Conservation (phyloP, 2,113 vertebrate genomes). For the Festucalex cinctus region DNA sequence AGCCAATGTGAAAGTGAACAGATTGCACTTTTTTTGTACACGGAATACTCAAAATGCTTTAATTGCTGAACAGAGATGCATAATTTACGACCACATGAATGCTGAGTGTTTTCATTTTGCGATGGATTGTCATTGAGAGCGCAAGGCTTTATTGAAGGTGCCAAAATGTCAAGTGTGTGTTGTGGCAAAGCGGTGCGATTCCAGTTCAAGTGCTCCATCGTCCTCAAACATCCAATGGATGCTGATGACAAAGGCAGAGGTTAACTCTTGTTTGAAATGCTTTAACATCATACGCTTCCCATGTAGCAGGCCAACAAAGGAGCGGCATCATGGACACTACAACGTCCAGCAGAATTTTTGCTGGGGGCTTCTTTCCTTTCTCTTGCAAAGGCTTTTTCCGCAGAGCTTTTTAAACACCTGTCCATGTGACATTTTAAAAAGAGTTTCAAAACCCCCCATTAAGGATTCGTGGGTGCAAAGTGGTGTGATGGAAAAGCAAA, state of each 20-base stretch:
- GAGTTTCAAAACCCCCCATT: neutral
- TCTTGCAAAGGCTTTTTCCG: neutral
- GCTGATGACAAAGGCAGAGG: conserved; percentile 40
- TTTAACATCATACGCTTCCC: conserved; percentile 16
- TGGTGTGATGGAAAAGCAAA: neutral
- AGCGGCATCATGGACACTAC: conserved; percentile 8
- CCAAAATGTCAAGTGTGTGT: conserved; percentile 61
- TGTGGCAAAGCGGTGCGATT: conserved; percentile 56
- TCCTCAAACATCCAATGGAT: conserved; percentile 48
- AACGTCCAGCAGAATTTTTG: neutral
- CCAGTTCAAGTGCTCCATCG: conserved; percentile 57
- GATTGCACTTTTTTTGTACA: conserved; percentile 7
- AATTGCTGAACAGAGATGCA: conserved; percentile 42
- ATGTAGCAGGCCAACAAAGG: conserved; percentile 7
- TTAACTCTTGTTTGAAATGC: conserved; percentile 48
- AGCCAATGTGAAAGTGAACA: neutral
- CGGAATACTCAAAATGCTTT: conserved; percentile 21
- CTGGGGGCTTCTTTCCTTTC: neutral
- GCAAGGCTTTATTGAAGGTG: conserved; percentile 54
- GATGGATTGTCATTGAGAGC: conserved; percentile 38
- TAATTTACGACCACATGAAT: conserved; percentile 38
- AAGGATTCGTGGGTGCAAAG: neutral
- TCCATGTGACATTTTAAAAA: neutral
- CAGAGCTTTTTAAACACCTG: neutral
- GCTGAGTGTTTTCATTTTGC: conserved; percentile 48